Evolutionary conservation across 1,140 invertebrate species (phyloP).

Genomic region (Heliconius nattereri): DNA sequence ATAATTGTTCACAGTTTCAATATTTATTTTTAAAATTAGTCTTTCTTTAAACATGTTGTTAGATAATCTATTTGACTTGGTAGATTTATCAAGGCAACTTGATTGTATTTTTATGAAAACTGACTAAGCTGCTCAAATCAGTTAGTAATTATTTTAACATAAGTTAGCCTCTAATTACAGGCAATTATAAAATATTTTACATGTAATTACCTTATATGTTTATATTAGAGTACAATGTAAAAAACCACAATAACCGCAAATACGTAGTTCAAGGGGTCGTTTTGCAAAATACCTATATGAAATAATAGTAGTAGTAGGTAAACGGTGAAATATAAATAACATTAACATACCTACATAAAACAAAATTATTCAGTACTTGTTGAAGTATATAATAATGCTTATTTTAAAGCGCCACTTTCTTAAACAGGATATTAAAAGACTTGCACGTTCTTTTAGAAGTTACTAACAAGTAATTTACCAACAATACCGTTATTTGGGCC

Average conservation of each 20-base stretch:
- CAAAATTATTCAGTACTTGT: not conserved
- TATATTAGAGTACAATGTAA: not conserved
- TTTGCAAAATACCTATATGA: too few relatives aligned
- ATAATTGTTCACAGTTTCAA: too few relatives aligned
- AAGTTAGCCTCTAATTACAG: not conserved
- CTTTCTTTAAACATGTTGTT: too few relatives aligned
- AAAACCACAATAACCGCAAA: slow-evolving; percentile 4
- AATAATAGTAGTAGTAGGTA: not conserved
- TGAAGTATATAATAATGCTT: not conserved
- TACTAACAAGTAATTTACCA: slow-evolving; percentile 29
- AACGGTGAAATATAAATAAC: not conserved
- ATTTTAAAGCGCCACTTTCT: not conserved
- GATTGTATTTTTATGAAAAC: too few relatives aligned
- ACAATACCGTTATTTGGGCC: slow-evolving; percentile 31
- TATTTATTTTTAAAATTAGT: too few relatives aligned
- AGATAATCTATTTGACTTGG: too few relatives aligned
- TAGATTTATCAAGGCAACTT: too few relatives aligned
- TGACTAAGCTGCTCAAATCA: too few relatives aligned
- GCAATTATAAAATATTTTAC: not conserved
- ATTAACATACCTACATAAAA: not conserved
- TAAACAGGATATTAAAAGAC: slow-evolving; percentile 8
- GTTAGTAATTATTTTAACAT: not conserved
- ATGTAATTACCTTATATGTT: not conserved
- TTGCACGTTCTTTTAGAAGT: not conserved
- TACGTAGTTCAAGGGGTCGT: not conserved